Conservation (phyloP, 2,113 vertebrate species). For the Cavia porcellus region DNA sequence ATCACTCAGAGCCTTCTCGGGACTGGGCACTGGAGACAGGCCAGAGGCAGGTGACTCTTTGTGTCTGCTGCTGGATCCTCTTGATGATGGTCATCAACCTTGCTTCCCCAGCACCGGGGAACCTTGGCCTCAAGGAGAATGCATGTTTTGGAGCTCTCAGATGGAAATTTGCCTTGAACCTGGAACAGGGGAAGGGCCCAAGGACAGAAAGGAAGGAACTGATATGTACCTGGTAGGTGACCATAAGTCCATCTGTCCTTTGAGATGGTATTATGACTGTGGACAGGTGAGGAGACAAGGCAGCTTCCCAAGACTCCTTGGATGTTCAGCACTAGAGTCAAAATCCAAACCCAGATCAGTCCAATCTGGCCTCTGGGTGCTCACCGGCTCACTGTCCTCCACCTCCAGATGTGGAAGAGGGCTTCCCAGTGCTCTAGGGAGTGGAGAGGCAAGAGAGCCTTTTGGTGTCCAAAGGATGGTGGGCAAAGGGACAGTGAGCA, state of each 20-base stretch:
- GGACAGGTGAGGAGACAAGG: not conserved
- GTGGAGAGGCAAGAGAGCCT: not conserved
- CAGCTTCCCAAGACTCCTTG: not conserved
- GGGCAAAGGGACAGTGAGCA: not conserved
- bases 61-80: not conserved
- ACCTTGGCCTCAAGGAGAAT: not conserved
- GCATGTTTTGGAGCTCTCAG: not conserved
- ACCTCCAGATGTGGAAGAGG: not conserved
- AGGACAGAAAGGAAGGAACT: not conserved
- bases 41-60: not conserved
- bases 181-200: not conserved
- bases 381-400: not conserved
- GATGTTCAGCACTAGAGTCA: not conserved
- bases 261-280: not conserved
- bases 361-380: no score
- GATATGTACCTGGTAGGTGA: not conserved
- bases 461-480: not conserved
- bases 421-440: not conserved
- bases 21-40: not conserved
- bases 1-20: not conserved
- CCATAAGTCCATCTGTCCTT: not conserved
- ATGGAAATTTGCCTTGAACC: not conserved
- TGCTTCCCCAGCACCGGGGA: rapidly evolving
- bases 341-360: not conserved
- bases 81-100: rapidly evolving